Percentiles rank a stretch among this genome's conserved stretches.
Evolutionary conservation across 2,888 invertebrate genomes (phyloP).

Genomic region (Drosophila fungiperda): DNA sequence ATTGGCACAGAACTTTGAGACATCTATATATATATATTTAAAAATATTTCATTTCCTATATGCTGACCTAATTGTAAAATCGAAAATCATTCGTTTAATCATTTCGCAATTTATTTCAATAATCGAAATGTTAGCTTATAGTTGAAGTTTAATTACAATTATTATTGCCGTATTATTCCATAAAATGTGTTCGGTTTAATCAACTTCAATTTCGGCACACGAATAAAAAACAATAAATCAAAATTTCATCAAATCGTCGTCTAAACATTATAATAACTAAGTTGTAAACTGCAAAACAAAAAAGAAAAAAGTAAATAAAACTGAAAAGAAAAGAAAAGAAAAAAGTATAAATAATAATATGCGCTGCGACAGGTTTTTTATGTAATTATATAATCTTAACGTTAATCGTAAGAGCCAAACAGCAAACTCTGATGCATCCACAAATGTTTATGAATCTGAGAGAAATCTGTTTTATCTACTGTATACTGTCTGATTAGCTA

Average conservation of each 20-base stretch:
- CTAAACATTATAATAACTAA: conserved; percentile 32
- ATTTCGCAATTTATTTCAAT: conserved; percentile 43
- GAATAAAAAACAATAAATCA: conserved; percentile 45
- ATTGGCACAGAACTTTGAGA: conserved; percentile 19
- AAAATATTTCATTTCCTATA: conserved; percentile 14
- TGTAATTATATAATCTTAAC: conserved; percentile 69
- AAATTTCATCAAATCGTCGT: conserved; percentile 41
- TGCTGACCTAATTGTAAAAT: conserved; percentile 21
- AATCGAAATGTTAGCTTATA: conserved; percentile 63
- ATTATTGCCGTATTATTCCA: conserved; percentile 59
- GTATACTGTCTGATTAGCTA: conserved; percentile 35
- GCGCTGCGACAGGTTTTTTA: conserved; percentile 58
- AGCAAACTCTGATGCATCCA: conserved; percentile 37
- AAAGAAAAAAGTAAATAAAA: conserved; percentile 1
- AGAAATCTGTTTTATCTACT: conserved; percentile 33
- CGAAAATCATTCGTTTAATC: conserved; percentile 38
- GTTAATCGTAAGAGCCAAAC: conserved; percentile 57
- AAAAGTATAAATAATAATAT: conserved; percentile 13
- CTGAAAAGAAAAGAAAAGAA: conserved; percentile 17
- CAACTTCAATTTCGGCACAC: conserved; percentile 49
- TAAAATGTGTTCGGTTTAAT: conserved; percentile 60
- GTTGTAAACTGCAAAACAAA: conserved; percentile 33
- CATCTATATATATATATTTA: conserved; percentile 20
- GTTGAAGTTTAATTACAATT: conserved; percentile 47
- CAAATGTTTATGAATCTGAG: conserved; percentile 40